Base-by-base conservation (phyloP, 2,888 invertebrate species). In the Acanthosoma haemorrhoidale region DNA sequence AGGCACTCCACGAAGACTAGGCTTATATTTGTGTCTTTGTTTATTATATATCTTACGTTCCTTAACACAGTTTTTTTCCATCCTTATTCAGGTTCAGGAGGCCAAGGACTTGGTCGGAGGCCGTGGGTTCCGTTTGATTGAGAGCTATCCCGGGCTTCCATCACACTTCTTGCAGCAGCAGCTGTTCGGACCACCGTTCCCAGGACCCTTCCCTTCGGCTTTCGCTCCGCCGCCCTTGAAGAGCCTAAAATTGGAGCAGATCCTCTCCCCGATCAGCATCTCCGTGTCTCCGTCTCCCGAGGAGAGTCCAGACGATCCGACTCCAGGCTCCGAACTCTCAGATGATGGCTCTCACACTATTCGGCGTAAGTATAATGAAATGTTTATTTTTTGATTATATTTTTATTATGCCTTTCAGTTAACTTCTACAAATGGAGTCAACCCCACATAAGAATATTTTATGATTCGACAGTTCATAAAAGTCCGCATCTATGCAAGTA, bases 101-200 rank as follows among this genome's bases (percentile, higher is more conserved):
- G 70, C 67, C 39, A 70, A 70, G 32, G 72, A 70, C 34, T 58
- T 57, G 21, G 70, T 63, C 15, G 69, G 70, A 32, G 51, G 57
- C 15, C 70, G 70, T 16, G 72, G 72, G 8, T 64, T 72, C n/a
- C 31, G 72, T 16, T 51, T 72, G 61, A 58, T 72, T 34, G 72
- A 72, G 21, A 63, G 72, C 15, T 72, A 72, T 32, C 72, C 72
- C 1, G 69, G 70, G 72, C 80, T 86, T 21, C 83, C 83, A 21
- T 85, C 86, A 68, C 88, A 88, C 80, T 84, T 88, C 75, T 82
- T 89, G 76, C 88, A 88, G 78, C 88, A 88, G 74, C 89, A 88
- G 78, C 87, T 89, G 78, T 82, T 89, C 74, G 81, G 89, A 72
- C 88, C 88, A 77, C 88, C 88, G 31, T 83, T 83, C 43, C 80